Conservation (phyloP, 2,888 invertebrate genomes). For the Drosophila atroscutellata region DNA sequence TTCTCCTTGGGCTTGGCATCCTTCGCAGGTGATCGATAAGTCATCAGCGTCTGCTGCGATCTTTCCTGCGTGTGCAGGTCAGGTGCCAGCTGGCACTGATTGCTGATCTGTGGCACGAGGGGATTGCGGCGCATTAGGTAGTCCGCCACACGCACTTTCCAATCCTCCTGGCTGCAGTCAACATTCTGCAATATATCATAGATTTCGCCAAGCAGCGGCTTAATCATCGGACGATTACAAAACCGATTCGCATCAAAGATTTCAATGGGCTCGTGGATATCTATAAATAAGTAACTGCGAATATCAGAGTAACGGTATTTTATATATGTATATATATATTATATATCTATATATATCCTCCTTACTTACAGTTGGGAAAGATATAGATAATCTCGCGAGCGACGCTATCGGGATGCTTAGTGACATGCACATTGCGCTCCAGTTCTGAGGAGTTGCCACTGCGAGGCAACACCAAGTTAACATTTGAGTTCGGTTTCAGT, state of each 20-base stretch:
- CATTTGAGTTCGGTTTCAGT: not conserved
- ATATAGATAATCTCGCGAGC: slow-evolving; percentile 94
- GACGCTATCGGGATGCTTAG: slow-evolving; percentile 88
- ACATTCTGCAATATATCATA: slow-evolving; percentile 66
- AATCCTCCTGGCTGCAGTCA: slow-evolving; percentile 61
- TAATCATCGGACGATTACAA: slow-evolving; percentile 61
- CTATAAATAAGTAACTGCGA: slow-evolving; percentile 84
- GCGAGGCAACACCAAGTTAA: slow-evolving; percentile 74
- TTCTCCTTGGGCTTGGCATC: slow-evolving; percentile 40
- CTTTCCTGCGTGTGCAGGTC: slow-evolving; percentile 55
- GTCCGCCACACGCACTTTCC: slow-evolving; percentile 72
- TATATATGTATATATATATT: too few relatives aligned
- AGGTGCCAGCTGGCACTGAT: slow-evolving; percentile 63
- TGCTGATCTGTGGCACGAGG: slow-evolving; percentile 62
- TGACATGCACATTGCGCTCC: slow-evolving; percentile 93
- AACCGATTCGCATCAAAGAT: slow-evolving; percentile 73
- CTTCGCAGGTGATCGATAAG: slow-evolving; percentile 38
- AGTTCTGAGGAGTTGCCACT: slow-evolving; percentile 88
- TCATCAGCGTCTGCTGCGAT: slow-evolving; percentile 65
- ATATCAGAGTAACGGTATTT: not conserved
- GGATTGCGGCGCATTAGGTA: slow-evolving; percentile 69
- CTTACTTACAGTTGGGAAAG: slow-evolving; percentile 88
- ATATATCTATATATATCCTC: not conserved
- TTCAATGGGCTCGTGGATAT: slow-evolving; percentile 90
- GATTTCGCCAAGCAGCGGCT: slow-evolving; percentile 64